A percentile compares a stretch with the other conserved stretches of the same genome.
phyloP scores from a whole-genome alignment of 2,113 vertebrate genomes.

The Redunca redunca region DNA sequence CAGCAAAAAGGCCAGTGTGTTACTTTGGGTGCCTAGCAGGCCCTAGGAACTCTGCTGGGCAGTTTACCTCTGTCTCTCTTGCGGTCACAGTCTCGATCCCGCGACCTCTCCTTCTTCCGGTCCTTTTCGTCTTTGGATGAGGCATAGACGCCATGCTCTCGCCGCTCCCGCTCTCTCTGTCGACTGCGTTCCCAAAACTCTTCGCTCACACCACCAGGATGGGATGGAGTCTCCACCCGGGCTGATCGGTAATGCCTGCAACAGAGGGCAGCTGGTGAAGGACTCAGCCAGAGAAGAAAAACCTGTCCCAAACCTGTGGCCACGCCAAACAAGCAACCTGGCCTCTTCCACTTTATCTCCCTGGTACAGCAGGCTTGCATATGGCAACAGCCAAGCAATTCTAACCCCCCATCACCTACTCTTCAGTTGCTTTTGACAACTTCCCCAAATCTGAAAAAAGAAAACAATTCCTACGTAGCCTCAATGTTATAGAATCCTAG shows the following conservation, averaged over 20 bases:
- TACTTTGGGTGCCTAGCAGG: neutral
- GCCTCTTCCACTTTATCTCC: neutral
- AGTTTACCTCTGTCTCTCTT: constrained; percentile 84
- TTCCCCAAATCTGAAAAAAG: neutral
- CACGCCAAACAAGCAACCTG: neutral
- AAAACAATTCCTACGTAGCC: neutral
- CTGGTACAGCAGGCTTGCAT: neutral
- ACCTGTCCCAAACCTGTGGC: neutral
- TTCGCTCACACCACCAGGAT: constrained; percentile 95
- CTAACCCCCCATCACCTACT: neutral
- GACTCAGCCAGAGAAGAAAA: neutral
- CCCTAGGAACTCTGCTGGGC: fast-evolving
- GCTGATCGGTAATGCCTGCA: constrained; percentile 93
- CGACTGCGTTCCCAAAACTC: constrained; percentile 92
- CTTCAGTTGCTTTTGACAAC: neutral
- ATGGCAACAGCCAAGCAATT: neutral
- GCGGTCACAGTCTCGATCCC: constrained; percentile 82
- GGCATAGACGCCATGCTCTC: constrained; percentile 94
- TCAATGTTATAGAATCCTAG: neutral
- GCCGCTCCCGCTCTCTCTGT: constrained; percentile 92
- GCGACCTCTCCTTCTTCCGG: constrained; percentile 81
- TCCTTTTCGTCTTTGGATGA: constrained; percentile 95
- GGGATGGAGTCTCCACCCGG: constrained; percentile 94
- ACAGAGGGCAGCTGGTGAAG: neutral
- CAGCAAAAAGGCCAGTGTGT: neutral